Base-by-base conservation (phyloP, 2,113 vertebrate species). In the Pampusana beccarii region DNA sequence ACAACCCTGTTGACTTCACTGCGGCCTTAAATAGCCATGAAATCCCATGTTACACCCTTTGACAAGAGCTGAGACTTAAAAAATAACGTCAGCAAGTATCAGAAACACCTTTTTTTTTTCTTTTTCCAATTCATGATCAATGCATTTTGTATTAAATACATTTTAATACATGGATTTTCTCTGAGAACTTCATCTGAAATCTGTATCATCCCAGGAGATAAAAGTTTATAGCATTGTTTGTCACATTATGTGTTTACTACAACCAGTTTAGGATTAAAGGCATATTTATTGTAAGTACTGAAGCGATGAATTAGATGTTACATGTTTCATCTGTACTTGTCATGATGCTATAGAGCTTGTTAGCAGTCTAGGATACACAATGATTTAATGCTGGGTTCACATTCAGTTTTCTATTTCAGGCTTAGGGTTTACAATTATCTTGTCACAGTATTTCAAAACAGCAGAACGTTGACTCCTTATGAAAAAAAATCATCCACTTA, bases 311-410 rank as follows among this genome's bases (percentile, higher is more conserved):
- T 97, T 94, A 73, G 78, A 70, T 64, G 20, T 86, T 95, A 34
- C 42, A 53, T 84, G 23, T 95, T 95, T 95, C 86, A 93, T 96
- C 92, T 91, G 11, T 92, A 86, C 74, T 92, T 94, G 94, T 95
- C 94, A 92, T 28, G 40, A n/a, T 74, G 67, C 21, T 91, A 53
- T 33, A 72, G 65, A 96, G 75, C 84, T 97, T 93, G 86, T 95
- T 96, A 95, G 56, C 40, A 61, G 70, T 46, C 58, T 84, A 78
- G 80, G 64, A 88, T 88, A 64, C 53, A 64, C 57, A 92, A 8
- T 74, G 72, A 94, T 95, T 97, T 93, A 95, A 84, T 84, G 36
- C 28, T 70, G 16, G 50, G 24, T 61, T 96, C 64, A 80, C 25
- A 48, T 71, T 91, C 89, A 19, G 17, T 85, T 93, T 88, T 93